A percentile compares a stretch with the other conserved stretches of the same genome.
Conservation (phyloP, 1,140 invertebrate species). For the Hesperophylax magnus region DNA sequence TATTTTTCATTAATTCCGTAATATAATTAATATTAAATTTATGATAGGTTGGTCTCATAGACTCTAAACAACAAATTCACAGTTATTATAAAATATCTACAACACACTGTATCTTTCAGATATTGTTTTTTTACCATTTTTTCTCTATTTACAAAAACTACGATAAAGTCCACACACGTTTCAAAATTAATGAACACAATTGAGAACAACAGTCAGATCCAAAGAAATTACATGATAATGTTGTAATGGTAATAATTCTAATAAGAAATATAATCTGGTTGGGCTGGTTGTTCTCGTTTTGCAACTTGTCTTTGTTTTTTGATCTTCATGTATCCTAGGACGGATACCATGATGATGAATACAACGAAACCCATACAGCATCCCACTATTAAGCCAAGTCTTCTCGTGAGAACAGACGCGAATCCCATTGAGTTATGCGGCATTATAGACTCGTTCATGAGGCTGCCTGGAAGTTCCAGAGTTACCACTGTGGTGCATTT, state of each 20-base stretch:
- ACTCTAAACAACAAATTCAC: slow-evolving; percentile 8
- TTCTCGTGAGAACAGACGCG: slow-evolving; percentile 79
- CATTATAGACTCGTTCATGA: slow-evolving; percentile 75
- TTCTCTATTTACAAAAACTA: slow-evolving; percentile 19
- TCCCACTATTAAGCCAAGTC: slow-evolving; percentile 87
- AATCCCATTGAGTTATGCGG: slow-evolving; percentile 77
- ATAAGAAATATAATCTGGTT: slow-evolving; percentile 72
- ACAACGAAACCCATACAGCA: slow-evolving; percentile 89
- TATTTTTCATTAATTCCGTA: background rate
- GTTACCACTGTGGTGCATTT: slow-evolving; percentile 84
- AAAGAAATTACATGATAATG: too few species aligned
- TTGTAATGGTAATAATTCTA: background rate
- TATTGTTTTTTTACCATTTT: background rate
- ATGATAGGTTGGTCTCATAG: slow-evolving; percentile 30
- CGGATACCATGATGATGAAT: slow-evolving; percentile 85
- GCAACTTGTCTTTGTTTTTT: slow-evolving; percentile 84
- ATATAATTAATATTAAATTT: background rate
- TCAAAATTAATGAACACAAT: too few species aligned
- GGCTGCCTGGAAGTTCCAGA: slow-evolving; percentile 78
- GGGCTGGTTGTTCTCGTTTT: slow-evolving; percentile 78
- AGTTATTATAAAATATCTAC: background rate
- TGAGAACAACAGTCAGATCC: too few species aligned
- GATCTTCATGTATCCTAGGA: slow-evolving; percentile 88
- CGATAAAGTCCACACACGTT: background rate
- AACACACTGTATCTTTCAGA: slow-evolving; percentile 9